Percentiles rank a stretch among this genome's conserved stretches.
Evolutionary conservation across 2,797 vertebrate species (phyloP).

Genomic region (Epinephelus coioides): DNA sequence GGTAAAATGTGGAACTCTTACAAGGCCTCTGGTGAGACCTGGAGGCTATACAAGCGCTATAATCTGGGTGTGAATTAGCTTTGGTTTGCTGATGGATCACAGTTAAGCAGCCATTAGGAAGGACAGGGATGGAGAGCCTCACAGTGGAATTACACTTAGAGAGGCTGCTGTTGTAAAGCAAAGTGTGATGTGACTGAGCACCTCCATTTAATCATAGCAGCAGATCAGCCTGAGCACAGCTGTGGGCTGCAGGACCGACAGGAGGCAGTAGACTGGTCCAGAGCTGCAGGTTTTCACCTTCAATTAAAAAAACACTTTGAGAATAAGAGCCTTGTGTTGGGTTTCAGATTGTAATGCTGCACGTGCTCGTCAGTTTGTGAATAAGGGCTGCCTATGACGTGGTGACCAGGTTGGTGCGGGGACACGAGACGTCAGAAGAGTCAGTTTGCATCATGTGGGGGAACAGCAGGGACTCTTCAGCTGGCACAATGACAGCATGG

Average conservation of each 20-base stretch:
- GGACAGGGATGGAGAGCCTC: slow-evolving; percentile 23
- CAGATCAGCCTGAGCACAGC: slow-evolving; percentile 44
- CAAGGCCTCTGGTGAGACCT: slow-evolving; percentile 21
- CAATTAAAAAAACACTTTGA: slow-evolving; percentile 43
- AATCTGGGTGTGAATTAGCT: slow-evolving; percentile 44
- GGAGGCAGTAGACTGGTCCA: slow-evolving; percentile 5
- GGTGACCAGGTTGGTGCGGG: slow-evolving; percentile 13
- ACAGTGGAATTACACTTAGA: slow-evolving; percentile 16
- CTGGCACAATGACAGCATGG: slow-evolving; percentile 61
- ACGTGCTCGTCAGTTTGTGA: slow-evolving; percentile 2
- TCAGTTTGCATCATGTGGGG: slow-evolving; percentile 46
- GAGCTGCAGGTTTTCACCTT: slow-evolving; percentile 27
- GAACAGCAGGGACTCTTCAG: slow-evolving; percentile 46
- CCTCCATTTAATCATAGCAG: slow-evolving; percentile 48
- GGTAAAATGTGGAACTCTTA: slow-evolving; percentile 20
- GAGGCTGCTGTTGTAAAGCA: slow-evolving; percentile 25
- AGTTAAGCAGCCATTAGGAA: slow-evolving; percentile 52
- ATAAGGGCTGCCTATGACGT: slow-evolving; percentile 10
- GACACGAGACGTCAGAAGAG: slow-evolving; percentile 42
- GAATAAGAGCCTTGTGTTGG: slow-evolving; percentile 43
- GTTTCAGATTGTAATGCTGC: slow-evolving; percentile 12
- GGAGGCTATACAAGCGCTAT: slow-evolving; percentile 16
- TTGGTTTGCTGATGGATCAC: slow-evolving; percentile 60
- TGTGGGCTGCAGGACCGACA: slow-evolving; percentile 40
- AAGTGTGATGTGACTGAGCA: slow-evolving; percentile 43